These are phyloP conservation scores for Ophion obscuratus DNA, from an alignment of 2,888 invertebrate genomes.

Conservation along the genomic window DNA sequence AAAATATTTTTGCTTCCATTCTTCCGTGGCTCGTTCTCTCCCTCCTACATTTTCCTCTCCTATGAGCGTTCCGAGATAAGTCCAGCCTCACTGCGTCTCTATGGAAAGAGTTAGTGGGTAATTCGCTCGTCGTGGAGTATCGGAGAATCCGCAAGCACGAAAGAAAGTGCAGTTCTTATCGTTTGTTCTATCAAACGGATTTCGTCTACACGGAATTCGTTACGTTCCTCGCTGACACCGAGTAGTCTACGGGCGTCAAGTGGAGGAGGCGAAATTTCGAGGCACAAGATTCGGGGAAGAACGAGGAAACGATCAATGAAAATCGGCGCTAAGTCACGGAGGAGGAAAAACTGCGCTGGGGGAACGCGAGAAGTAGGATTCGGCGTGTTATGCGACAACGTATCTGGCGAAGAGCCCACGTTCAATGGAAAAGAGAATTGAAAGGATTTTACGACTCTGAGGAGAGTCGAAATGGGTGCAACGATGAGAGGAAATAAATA, in stretches of 20 bases:
- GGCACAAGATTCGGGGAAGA: not conserved
- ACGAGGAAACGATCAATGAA: constrained; percentile 28
- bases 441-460: constrained; percentile 15
- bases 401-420: not conserved
- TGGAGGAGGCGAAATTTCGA: not conserved
- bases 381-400: constrained; percentile 46
- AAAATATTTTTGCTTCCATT: constrained; percentile 31
- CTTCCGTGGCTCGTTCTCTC: not conserved
- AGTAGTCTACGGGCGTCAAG: too few relatives aligned
- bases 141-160: not conserved
- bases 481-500: constrained; percentile 50
- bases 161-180: not conserved
- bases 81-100: too few relatives aligned
- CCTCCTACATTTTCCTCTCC: not conserved
- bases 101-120: too few relatives aligned
- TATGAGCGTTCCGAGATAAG: too few relatives aligned
- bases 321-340: not conserved
- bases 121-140: not conserved
- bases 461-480: constrained; percentile 13
- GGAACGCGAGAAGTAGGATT: not conserved
- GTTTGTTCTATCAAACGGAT: not conserved
- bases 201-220: not conserved
- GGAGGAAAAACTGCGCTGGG: not conserved
- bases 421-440: not conserved
- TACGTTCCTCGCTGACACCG: too few relatives aligned